Percentiles rank a stretch among this genome's conserved stretches.
These are phyloP conservation scores for Coboldia fuscipes DNA, from an alignment of 1,140 invertebrate genomes.

Conservation along the genomic window DNA sequence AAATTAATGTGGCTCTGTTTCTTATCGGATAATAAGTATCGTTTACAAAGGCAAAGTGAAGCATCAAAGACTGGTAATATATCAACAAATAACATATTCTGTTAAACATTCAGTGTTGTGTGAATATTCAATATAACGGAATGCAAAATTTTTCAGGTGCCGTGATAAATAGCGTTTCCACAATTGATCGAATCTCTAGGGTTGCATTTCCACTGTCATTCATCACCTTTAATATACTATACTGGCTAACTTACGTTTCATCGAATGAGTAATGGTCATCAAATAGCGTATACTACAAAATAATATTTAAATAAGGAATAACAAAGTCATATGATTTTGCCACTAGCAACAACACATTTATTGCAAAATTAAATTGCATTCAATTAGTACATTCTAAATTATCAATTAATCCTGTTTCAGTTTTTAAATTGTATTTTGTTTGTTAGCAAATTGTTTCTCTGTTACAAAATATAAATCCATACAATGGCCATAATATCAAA, in stretches of 20 bases:
- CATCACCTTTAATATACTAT: constrained; percentile 60
- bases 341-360: too few species aligned
- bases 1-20: constrained; percentile 58
- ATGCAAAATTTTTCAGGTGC: neutral
- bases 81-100: neutral
- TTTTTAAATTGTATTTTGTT: too few species aligned
- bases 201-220: constrained; percentile 75
- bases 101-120: neutral
- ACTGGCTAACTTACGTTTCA: constrained; percentile 43
- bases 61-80: constrained; percentile 24
- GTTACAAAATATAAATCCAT: too few species aligned
- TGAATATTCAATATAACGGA: neutral
- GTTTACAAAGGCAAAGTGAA: constrained; percentile 48
- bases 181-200: constrained; percentile 66
- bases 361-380: too few species aligned
- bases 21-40: constrained; percentile 53
- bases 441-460: too few species aligned
- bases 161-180: constrained; percentile 52
- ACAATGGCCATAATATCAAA: too few species aligned
- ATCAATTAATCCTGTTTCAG: too few species aligned
- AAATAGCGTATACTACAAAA: too few species aligned
- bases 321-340: too few species aligned
- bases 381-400: too few species aligned
- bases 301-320: too few species aligned
- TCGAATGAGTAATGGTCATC: constrained; percentile 18